Evolutionary conservation across 2,797 vertebrate species (phyloP).

Genomic region (Sylvilagus floridanus): DNA sequence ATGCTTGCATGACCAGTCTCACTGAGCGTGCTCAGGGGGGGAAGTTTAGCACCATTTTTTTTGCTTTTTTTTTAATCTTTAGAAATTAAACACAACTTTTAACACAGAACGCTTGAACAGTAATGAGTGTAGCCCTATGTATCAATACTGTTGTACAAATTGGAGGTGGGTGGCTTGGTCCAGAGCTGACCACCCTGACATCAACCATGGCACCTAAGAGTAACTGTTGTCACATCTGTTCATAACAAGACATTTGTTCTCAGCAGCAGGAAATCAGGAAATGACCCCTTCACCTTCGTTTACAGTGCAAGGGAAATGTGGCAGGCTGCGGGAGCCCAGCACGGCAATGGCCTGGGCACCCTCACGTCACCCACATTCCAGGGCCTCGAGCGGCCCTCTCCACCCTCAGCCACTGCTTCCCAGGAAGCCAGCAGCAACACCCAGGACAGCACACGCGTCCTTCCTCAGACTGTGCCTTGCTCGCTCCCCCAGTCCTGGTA

Average conservation of each 20-base stretch:
- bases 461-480: constrained; percentile 56
- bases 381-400: constrained; percentile 57
- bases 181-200: constrained; percentile 84
- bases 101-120: constrained; percentile 89
- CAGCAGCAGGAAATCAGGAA: constrained; percentile 86
- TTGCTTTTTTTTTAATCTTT: constrained; percentile 86
- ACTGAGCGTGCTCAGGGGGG: constrained; percentile 88
- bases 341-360: constrained; percentile 60
- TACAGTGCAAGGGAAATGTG: constrained; percentile 77
- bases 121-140: constrained; percentile 91
- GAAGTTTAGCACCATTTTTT: constrained; percentile 91
- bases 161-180: constrained; percentile 85
- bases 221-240: constrained; percentile 82
- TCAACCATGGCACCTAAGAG: constrained; percentile 85
- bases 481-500: constrained; percentile 45
- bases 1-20: constrained; percentile 91
- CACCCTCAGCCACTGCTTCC: constrained; percentile 52
- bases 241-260: constrained; percentile 85
- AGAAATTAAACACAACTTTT: constrained; percentile 89
- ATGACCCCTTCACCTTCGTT: constrained; percentile 81
- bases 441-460: constrained; percentile 49
- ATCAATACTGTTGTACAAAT: constrained; percentile 89
- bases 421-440: constrained; percentile 58
- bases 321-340: constrained; percentile 76
- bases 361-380: background rate